Conservation (phyloP, 2,797 vertebrate species). For the Pseudotriccus pelzelni region DNA sequence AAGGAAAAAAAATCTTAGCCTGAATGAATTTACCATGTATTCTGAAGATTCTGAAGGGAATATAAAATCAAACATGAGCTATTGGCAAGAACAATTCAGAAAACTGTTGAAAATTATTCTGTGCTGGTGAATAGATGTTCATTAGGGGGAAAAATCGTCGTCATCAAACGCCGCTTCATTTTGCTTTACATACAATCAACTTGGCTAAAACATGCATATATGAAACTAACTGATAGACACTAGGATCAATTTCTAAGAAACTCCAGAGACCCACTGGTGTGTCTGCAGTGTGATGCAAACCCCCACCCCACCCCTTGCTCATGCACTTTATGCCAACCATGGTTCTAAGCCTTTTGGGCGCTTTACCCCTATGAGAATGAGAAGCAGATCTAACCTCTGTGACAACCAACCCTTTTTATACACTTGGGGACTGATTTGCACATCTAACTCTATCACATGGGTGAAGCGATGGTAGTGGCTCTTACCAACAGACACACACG, state of each 20-base stretch:
- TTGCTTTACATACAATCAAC: slow-evolving; percentile 49
- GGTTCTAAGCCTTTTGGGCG: not conserved
- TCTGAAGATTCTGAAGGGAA: slow-evolving; percentile 48
- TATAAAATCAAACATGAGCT: slow-evolving; percentile 65
- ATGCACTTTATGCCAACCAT: not conserved
- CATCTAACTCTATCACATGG: not conserved
- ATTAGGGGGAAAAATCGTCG: not conserved
- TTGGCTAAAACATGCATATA: slow-evolving; percentile 30
- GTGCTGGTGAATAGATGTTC: slow-evolving; percentile 71
- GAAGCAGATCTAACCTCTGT: not conserved
- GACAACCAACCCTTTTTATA: not conserved
- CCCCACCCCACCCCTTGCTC: not conserved
- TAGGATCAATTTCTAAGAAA: not conserved
- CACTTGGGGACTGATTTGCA: not conserved
- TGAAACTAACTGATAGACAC: not conserved
- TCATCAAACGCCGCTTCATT: slow-evolving; percentile 13
- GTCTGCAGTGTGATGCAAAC: not conserved
- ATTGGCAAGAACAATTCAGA: slow-evolving; percentile 61
- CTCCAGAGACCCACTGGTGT: not conserved
- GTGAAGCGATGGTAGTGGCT: not conserved
- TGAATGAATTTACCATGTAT: slow-evolving; percentile 22
- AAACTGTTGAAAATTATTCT: slow-evolving; percentile 41
- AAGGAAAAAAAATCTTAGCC: not conserved
- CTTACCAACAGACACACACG: not conserved
- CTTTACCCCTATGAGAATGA: not conserved